Conservation (phyloP, 1,140 invertebrate genomes). For the Drosophila sproati region DNA sequence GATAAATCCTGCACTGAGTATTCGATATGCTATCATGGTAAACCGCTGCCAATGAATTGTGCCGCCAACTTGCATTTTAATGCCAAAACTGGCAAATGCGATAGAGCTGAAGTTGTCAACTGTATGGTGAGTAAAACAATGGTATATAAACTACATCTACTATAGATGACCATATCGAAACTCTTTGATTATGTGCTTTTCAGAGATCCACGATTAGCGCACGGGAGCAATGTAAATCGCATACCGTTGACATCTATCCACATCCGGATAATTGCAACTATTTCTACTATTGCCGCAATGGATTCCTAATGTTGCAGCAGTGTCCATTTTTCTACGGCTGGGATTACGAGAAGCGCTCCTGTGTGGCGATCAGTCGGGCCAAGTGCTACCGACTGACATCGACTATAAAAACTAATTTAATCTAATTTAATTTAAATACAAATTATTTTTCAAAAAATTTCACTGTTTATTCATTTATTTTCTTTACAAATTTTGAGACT, state of each 20-base stretch:
- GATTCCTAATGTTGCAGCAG: conserved; percentile 72
- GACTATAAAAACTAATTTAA: background rate
- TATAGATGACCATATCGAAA: background rate
- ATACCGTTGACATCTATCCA: conserved; percentile 70
- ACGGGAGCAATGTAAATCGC: conserved; percentile 65
- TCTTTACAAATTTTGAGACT: no score
- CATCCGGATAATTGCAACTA: conserved; percentile 79
- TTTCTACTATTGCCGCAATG: conserved; percentile 69
- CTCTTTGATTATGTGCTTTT: background rate
- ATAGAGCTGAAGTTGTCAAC: conserved; percentile 68
- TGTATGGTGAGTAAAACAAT: conserved; percentile 57
- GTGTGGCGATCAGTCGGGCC: conserved; percentile 58
- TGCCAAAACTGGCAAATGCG: conserved; percentile 64
- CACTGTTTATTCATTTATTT: no score
- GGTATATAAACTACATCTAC: background rate
- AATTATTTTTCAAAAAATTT: no score
- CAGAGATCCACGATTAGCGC: conserved; percentile 48
- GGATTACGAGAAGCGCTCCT: conserved; percentile 70
- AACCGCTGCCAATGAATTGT: conserved; percentile 62
- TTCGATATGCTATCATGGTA: conserved; percentile 75
- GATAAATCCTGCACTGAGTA: conserved; percentile 74
- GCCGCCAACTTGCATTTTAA: conserved; percentile 73
- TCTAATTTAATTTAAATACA: background rate
- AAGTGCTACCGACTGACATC: conserved; percentile 56
- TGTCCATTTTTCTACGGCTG: conserved; percentile 77